A percentile compares a stretch with the other conserved stretches of the same genome.
Conservation (phyloP, 37 sponge, comb jelly and placozoan genomes). For the Amphimedon queenslandica region DNA sequence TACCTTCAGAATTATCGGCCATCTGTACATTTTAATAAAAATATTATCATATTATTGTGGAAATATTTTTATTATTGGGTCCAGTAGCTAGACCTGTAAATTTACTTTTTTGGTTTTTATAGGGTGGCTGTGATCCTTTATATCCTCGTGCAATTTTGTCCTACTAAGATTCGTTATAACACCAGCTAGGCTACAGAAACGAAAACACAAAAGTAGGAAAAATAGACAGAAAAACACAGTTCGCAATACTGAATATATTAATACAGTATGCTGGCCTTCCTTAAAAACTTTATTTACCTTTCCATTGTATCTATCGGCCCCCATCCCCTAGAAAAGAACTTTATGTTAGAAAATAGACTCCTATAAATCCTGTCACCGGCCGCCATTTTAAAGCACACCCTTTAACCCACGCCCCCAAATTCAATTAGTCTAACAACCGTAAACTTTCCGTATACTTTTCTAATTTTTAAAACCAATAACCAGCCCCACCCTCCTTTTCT, state of each 20-base stretch:
- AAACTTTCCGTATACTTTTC: too few relatives aligned
- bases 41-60: neutral
- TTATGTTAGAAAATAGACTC: slow-evolving; percentile 23
- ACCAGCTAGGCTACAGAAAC: neutral
- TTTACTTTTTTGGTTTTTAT: neutral
- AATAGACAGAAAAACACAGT: too few relatives aligned
- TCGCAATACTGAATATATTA: too few relatives aligned
- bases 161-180: neutral
- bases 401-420: too few relatives aligned
- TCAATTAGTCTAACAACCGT: too few relatives aligned
- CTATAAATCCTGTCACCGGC: slow-evolving; percentile 49
- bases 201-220: neutral
- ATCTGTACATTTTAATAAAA: slow-evolving; percentile 4
- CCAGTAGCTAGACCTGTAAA: neutral
- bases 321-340: slow-evolving; percentile 83
- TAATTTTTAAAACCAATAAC: too few relatives aligned
- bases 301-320: slow-evolving; percentile 54
- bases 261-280: too few relatives aligned
- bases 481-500: too few relatives aligned
- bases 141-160: neutral
- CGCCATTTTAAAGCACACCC: too few relatives aligned
- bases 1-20: neutral
- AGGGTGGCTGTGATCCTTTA: neutral
- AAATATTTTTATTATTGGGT: neutral
- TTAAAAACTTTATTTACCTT: too few relatives aligned